These are phyloP conservation scores for Psilopsiagon aymara DNA, from an alignment of 2,113 vertebrate genomes.

Conservation along the genomic window DNA sequence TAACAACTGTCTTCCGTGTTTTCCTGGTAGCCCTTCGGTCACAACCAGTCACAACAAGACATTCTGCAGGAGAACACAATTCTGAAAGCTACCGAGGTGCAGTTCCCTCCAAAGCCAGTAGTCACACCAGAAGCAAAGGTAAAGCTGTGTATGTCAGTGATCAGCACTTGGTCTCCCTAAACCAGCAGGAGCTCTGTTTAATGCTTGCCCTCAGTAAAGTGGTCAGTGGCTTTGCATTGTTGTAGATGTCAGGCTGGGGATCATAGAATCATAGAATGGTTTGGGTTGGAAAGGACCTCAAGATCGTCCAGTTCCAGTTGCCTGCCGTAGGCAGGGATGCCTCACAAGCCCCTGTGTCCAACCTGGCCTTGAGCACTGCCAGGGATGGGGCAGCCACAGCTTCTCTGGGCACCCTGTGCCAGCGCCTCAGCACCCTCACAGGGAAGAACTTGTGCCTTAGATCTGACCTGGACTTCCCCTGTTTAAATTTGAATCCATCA, in stretches of 20 bases:
- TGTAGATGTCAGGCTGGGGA: neutral
- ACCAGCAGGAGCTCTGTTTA: neutral
- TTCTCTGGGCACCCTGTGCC: neutral
- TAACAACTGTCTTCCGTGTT: neutral
- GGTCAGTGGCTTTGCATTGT: neutral
- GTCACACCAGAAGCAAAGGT: conserved; percentile 99
- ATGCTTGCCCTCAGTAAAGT: neutral
- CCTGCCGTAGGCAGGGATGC: neutral
- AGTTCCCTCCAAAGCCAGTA: conserved; percentile 98
- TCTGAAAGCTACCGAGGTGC: conserved; percentile 98
- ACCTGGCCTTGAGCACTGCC: neutral
- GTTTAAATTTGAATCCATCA: neutral
- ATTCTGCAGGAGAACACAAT: conserved; percentile 99
- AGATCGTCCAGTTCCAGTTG: neutral
- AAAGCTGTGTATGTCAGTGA: neutral
- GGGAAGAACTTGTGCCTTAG: neutral
- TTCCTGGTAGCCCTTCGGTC: conserved; percentile 90
- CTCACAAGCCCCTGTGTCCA: neutral
- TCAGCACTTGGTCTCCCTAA: neutral
- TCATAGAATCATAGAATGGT: neutral
- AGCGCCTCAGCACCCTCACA: neutral
- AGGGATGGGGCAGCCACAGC: neutral
- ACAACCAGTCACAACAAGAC: conserved; percentile 99
- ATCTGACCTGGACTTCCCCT: neutral
- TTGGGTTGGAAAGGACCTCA: neutral